A percentile compares a stretch with the other conserved stretches of the same genome.
phyloP scores from a whole-genome alignment of 2,113 vertebrate species.

The Montifringilla adamsi region DNA sequence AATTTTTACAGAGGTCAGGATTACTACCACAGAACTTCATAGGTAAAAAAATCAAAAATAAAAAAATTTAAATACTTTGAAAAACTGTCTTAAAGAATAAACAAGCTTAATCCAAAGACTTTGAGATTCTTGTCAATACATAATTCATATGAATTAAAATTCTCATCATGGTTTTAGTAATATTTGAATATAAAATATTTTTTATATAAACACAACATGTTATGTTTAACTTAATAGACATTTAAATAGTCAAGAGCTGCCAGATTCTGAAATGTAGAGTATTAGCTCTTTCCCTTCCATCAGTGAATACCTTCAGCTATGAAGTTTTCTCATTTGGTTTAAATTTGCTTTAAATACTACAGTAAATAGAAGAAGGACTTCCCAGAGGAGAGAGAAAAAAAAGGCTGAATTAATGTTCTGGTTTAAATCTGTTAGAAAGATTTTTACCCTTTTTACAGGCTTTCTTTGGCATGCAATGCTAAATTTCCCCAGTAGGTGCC shows the following conservation, averaged over 20 bases:
- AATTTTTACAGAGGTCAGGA: not conserved
- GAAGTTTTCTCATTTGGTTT: not conserved
- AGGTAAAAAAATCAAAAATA: not conserved
- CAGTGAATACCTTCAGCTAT: not conserved
- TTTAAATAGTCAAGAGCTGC: not conserved
- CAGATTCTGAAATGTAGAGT: not conserved
- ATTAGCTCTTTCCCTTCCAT: not conserved
- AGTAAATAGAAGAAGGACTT: not conserved
- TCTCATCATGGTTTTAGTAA: not conserved
- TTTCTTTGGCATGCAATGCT: constrained; percentile 55
- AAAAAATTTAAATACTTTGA: not conserved
- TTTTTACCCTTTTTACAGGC: not conserved
- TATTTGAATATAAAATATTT: not conserved
- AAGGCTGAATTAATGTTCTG: not conserved
- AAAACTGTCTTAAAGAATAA: not conserved
- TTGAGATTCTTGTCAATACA: not conserved
- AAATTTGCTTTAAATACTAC: not conserved
- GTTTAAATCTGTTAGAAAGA: not conserved
- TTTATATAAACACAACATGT: not conserved
- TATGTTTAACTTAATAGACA: not conserved
- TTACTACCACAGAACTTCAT: not conserved
- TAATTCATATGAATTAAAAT: not conserved
- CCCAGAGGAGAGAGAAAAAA: not conserved
- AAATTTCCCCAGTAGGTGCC: constrained; percentile 70
- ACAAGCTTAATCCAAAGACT: not conserved